Percentiles rank a stretch among this genome's conserved stretches.
Conservation (phyloP, 2,113 vertebrate species). For the Bubalus kerabau region DNA sequence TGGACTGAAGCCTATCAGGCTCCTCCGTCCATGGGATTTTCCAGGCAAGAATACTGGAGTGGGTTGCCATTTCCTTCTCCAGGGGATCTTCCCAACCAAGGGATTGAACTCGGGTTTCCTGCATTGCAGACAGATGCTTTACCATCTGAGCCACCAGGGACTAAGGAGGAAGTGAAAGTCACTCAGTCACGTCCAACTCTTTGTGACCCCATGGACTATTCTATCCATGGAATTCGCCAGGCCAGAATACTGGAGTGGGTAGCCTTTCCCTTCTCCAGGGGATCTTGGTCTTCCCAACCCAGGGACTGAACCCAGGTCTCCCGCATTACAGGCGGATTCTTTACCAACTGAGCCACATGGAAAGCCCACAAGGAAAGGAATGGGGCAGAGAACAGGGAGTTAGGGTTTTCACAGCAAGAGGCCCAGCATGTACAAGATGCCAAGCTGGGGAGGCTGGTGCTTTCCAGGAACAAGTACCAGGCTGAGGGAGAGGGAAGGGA, state of each 20-base stretch:
- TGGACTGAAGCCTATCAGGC: background rate
- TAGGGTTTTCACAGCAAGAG: background rate
- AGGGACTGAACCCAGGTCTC: background rate
- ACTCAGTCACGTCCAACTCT: background rate
- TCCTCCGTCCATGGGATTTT: background rate
- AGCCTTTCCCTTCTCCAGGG: background rate
- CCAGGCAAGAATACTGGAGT: background rate
- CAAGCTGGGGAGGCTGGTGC: background rate
- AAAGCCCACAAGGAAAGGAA: background rate
- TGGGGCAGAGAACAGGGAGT: background rate
- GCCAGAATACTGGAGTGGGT: background rate
- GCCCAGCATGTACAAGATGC: background rate
- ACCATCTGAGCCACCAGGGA: background rate
- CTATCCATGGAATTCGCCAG: background rate
- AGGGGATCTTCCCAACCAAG: background rate
- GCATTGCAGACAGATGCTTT: background rate
- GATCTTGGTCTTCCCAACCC: background rate
- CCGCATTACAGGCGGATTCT: fast-evolving
- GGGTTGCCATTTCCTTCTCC: background rate
- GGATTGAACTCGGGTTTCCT: background rate
- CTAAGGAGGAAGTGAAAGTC: background rate
- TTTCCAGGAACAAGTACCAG: background rate
- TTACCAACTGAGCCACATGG: background rate
- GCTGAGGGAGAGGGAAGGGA: no score
- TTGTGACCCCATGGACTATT: background rate